Percentiles rank a stretch among this genome's conserved stretches.
Evolutionary conservation across 35 echinoderm and acorn worm species (phyloP).

Genomic region (Ptychodera flava): DNA sequence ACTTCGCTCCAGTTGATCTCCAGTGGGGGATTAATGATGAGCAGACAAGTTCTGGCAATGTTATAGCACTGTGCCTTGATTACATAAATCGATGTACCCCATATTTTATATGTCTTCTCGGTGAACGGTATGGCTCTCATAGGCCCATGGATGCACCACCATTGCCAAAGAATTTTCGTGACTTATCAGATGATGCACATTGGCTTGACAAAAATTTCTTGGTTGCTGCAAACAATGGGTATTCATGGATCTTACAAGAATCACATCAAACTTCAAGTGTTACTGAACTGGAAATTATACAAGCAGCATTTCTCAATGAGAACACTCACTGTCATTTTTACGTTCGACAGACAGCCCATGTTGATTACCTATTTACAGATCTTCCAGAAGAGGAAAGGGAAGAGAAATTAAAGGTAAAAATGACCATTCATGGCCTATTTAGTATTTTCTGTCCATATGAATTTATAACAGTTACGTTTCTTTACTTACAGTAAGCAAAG

Average conservation of each 20-base stretch:
- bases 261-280: constrained; percentile 82
- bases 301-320: constrained; percentile 81
- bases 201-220: constrained; percentile 92
- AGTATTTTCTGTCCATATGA: background rate
- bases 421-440: background rate
- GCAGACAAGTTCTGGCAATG: constrained; percentile 67
- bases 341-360: constrained; percentile 58
- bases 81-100: constrained; percentile 77
- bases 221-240: constrained; percentile 69
- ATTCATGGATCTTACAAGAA: constrained; percentile 81
- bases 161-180: constrained; percentile 32
- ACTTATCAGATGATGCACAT: constrained; percentile 29
- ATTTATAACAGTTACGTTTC: too few relatives aligned
- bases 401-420: constrained; percentile 62
- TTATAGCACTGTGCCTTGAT: constrained; percentile 80
- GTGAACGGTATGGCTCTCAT: constrained; percentile 84
- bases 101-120: constrained; percentile 92
- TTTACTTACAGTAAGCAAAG: too few relatives aligned
- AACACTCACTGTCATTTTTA: constrained; percentile 73
- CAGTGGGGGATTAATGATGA: constrained; percentile 84
- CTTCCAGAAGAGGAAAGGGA: constrained; percentile 56
- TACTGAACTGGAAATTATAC: constrained; percentile 86
- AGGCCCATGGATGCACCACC: constrained; percentile 27
- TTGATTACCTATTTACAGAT: constrained; percentile 67
- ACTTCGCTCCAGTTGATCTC: constrained; percentile 81